Evolutionary conservation across 2,113 vertebrate species (phyloP), one percentile per base, ranked within the genome.

Genomic region (Platichthys stellatus): DNA sequence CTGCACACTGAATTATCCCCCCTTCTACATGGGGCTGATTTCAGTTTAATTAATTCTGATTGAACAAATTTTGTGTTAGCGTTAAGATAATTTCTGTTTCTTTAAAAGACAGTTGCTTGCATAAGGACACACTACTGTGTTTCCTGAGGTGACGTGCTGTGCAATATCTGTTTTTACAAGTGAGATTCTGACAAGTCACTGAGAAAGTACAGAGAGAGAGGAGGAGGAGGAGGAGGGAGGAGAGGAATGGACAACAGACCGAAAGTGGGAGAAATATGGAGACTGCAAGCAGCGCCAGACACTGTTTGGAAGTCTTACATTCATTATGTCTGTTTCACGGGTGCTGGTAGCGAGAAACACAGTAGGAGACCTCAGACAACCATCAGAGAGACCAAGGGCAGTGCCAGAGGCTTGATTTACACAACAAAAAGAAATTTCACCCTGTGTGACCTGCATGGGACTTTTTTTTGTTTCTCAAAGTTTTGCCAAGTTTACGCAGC

Each of bases 311-410:
- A 81, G 79, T 65, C 69, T 67, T 75, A 82, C 84, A 76, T 90
- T 89, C 85, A 90, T 92, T 90, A 87, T 83, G 81, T 82, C 62
- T 74, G 74, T 83, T 87, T 80, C 77, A 72, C 60, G 70, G 70
- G 61, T 72, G 81, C 82, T 80, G 49, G 20, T 78, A 81, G 78
- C 79, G 80, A 35, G 56, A 84, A 63, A 63, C 82, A 60, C 80
- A 79, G 88, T 83, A 60, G 84, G 87, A 80, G 83, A 81, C 81
- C 70, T 65, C 82, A 84, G 79, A 76, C 79, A 81, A 74, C 69
- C 65, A 78, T 66, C 76, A 77, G 51, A 78, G 51, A 78, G 75
- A 83, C 83, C 72, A 83, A 80, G 67, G 73, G 85, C 64, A 84
- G 72, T 62, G 80, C 82, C 82, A 71, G 62, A 72, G 70, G 61